Conservation (phyloP, 2,113 vertebrate genomes). For the Laterallus jamaicensis region DNA sequence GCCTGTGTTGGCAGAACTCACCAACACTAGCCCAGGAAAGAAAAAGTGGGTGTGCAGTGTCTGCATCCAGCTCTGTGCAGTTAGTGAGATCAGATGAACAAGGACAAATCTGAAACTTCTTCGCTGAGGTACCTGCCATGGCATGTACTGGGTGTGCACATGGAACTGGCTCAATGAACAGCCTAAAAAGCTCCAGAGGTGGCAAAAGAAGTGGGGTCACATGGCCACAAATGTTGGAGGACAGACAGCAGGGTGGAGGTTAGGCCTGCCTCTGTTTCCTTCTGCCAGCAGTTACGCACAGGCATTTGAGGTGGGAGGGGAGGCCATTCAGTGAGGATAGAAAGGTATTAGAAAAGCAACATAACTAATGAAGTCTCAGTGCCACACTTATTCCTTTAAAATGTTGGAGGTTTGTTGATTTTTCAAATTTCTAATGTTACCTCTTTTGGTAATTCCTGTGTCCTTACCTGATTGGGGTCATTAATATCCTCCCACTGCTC, state of each 20-base stretch:
- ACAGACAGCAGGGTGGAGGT: background rate
- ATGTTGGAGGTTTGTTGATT: background rate
- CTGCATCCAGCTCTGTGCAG: background rate
- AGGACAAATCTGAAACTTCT: background rate
- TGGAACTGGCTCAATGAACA: background rate
- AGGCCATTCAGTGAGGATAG: background rate
- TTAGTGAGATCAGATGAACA: background rate
- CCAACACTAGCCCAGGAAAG: fast-evolving
- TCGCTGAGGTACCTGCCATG: background rate
- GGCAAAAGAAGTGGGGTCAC: background rate
- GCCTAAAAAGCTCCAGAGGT: background rate
- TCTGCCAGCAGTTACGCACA: background rate
- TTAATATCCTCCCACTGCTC: slow-evolving; percentile 79
- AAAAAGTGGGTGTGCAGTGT: background rate
- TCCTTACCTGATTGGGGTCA: slow-evolving; percentile 81
- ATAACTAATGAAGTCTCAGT: background rate
- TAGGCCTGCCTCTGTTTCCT: background rate
- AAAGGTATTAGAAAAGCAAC: background rate
- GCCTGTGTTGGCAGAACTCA: background rate
- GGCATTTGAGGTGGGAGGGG: fast-evolving
- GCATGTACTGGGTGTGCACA: background rate
- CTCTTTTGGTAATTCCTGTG: background rate
- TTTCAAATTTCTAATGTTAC: background rate
- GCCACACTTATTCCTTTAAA: background rate
- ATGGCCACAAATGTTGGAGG: background rate